These are phyloP conservation scores for Alexandromys fortis DNA, from an alignment of 2,113 vertebrate species.

Conservation along the genomic window DNA sequence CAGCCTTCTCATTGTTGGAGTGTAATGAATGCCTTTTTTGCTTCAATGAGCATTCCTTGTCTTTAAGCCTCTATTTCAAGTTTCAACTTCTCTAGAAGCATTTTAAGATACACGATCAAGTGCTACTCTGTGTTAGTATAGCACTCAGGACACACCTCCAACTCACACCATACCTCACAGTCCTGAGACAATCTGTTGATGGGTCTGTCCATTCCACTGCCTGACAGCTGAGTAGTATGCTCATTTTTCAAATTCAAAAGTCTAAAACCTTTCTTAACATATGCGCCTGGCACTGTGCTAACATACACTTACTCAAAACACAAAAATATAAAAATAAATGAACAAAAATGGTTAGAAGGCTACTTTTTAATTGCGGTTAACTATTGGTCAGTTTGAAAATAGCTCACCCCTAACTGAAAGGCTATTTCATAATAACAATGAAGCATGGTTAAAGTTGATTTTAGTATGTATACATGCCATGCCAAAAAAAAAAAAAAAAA, in stretches of 20 bases:
- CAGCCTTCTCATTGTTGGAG: not conserved
- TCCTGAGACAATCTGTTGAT: not conserved
- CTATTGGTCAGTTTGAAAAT: constrained; percentile 48
- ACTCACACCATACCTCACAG: not conserved
- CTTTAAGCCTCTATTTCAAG: not conserved
- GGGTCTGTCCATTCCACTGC: not conserved
- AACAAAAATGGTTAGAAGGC: not conserved
- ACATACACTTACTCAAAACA: constrained; percentile 2
- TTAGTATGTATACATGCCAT: not conserved
- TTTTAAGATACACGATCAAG: not conserved
- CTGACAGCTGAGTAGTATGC: not conserved
- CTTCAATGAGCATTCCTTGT: not conserved
- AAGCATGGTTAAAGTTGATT: constrained; percentile 1
- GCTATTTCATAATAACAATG: not conserved
- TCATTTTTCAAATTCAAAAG: constrained; percentile 19
- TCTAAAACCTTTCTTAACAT: not conserved
- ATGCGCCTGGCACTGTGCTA: not conserved
- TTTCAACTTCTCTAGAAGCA: not conserved
- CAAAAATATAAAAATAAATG: not conserved
- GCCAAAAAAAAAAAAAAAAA: not conserved
- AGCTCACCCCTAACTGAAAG: constrained; percentile 24
- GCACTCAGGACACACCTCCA: not conserved
- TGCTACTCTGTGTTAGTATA: not conserved
- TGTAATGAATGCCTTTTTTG: not conserved
- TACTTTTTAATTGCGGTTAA: constrained; percentile 9